Conservation (phyloP, 2,797 vertebrate species). For the Enteromius afrohamiltoni region DNA sequence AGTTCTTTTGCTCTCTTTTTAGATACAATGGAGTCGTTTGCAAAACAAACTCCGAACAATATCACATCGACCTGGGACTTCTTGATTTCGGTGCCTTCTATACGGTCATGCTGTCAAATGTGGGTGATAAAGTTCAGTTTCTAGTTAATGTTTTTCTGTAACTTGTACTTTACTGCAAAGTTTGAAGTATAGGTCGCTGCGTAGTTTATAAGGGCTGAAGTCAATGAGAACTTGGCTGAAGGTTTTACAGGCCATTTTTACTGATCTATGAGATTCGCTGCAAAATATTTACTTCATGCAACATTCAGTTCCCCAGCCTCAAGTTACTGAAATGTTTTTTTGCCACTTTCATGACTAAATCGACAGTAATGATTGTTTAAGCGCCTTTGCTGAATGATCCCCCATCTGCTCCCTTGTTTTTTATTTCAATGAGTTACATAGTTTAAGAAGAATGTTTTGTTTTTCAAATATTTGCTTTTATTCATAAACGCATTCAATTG, state of each 20-base stretch:
- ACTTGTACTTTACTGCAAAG: neutral
- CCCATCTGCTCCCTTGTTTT: neutral
- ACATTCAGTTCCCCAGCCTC: neutral
- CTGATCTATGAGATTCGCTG: neutral
- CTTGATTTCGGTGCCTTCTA: constrained; percentile 90
- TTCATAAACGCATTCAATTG: neutral
- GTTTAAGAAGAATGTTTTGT: neutral
- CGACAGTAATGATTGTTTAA: neutral
- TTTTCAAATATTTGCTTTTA: neutral
- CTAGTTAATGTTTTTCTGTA: constrained; percentile 46
- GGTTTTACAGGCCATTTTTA: neutral
- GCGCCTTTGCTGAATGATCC: neutral
- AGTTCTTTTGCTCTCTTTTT: constrained; percentile 17
- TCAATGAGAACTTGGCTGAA: neutral
- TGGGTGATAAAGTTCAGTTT: constrained; percentile 67
- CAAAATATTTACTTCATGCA: neutral
- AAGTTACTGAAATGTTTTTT: neutral
- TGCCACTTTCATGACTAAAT: neutral
- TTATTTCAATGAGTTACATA: neutral
- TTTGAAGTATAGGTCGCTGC: neutral
- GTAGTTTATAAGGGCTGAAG: neutral
- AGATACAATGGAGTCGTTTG: constrained; percentile 80
- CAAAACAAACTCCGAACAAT: constrained; percentile 52
- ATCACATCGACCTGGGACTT: constrained; percentile 80
- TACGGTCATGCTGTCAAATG: constrained; percentile 82